Conservation (phyloP, 1,140 invertebrate species). For the Drosophila carrolli region DNA sequence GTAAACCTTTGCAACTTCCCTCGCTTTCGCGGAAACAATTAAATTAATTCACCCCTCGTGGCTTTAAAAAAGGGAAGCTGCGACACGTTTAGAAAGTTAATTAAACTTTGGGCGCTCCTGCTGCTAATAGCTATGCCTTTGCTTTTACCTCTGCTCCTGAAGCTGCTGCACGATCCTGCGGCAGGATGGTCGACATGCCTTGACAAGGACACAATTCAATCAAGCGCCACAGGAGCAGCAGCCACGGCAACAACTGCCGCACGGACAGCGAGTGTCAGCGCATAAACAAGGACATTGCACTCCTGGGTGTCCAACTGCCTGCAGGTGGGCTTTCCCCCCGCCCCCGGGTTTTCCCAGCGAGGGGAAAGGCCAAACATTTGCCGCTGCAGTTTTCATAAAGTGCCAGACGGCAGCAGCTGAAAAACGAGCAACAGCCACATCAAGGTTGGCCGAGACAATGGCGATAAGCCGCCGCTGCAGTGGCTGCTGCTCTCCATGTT, state of each 20-base stretch:
- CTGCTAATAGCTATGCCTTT: background rate
- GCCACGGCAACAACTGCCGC: background rate
- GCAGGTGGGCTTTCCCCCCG: conserved; percentile 12
- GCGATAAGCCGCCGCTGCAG: conserved; percentile 68
- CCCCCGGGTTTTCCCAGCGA: conserved; percentile 1
- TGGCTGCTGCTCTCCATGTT: conserved; percentile 20
- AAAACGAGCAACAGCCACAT: conserved; percentile 17
- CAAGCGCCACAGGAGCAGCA: conserved; percentile 57
- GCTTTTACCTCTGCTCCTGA: background rate
- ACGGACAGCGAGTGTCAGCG: conserved; percentile 55
- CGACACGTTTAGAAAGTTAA: conserved; percentile 70
- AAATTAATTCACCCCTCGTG: conserved; percentile 12
- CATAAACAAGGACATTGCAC: conserved; percentile 82
- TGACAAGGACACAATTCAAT: conserved; percentile 80
- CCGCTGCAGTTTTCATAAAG: conserved; percentile 79
- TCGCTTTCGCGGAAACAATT: conserved; percentile 1
- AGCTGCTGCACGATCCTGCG: background rate
- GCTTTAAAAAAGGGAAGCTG: conserved; percentile 13
- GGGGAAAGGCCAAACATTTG: conserved; percentile 58
- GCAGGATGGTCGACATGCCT: conserved; percentile 45
- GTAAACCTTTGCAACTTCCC: background rate
- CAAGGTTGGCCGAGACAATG: conserved; percentile 65
- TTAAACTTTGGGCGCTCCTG: conserved; percentile 56
- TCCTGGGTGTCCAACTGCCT: conserved; percentile 53
- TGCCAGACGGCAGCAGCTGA: conserved; percentile 49